Evolutionary conservation across 2,888 invertebrate species (phyloP).

Genomic region (Congeria kusceri): DNA sequence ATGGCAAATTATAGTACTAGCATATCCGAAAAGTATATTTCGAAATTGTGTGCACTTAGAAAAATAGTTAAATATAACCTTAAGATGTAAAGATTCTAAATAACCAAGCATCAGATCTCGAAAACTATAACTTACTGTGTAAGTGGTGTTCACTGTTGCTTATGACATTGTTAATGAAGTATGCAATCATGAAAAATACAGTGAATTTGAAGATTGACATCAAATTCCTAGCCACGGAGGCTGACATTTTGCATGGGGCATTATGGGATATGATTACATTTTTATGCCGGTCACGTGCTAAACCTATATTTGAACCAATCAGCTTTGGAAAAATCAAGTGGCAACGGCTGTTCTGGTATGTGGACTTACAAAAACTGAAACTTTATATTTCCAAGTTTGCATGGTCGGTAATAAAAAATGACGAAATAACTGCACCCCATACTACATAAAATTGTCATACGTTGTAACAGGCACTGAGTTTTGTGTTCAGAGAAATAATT

Average conservation of each 20-base stretch:
- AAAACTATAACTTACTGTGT: slow-evolving; percentile 36
- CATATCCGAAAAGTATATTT: not conserved
- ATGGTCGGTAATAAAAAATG: not conserved
- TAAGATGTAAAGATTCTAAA: too few species aligned
- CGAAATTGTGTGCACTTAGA: not conserved
- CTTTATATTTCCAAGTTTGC: not conserved
- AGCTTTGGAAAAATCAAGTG: slow-evolving; percentile 28
- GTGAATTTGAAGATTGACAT: slow-evolving; percentile 23
- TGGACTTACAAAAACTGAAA: slow-evolving; percentile 13
- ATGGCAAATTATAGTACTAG: not conserved
- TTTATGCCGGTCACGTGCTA: slow-evolving; percentile 69
- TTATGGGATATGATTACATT: slow-evolving; percentile 72
- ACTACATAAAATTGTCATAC: too few species aligned
- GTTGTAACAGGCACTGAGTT: too few species aligned
- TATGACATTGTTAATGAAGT: slow-evolving; percentile 41
- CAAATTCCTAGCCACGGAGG: slow-evolving; percentile 55
- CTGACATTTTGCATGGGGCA: slow-evolving; percentile 70
- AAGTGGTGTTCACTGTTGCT: slow-evolving; percentile 29
- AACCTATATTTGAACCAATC: slow-evolving; percentile 68
- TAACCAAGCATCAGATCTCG: slow-evolving; percentile 51
- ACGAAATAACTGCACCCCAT: too few species aligned
- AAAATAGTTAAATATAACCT: too few species aligned
- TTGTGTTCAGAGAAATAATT: too few species aligned
- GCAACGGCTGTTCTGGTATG: slow-evolving; percentile 53
- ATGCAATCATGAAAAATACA: slow-evolving; percentile 23